Percentiles rank a stretch among this genome's conserved stretches.
These are phyloP conservation scores for Autographa gamma DNA, from an alignment of 2,888 invertebrate genomes.

Conservation along the genomic window DNA sequence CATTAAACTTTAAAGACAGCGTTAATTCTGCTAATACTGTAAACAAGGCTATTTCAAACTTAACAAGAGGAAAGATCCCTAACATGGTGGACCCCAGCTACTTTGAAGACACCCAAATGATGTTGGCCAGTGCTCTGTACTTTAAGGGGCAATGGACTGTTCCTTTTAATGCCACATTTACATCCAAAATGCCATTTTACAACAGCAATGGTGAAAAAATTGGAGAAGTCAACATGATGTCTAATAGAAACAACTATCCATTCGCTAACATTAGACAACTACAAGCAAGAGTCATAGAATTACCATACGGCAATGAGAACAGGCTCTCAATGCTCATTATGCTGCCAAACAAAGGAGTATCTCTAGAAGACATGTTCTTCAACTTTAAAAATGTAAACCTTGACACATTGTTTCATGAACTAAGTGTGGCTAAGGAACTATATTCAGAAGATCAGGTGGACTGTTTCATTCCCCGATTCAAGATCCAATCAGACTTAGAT, in stretches of 20 bases:
- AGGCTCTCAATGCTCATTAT: conserved; percentile 90
- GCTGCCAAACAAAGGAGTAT: conserved; percentile 89
- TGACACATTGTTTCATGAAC: conserved; percentile 83
- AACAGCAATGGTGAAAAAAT: conserved; percentile 85
- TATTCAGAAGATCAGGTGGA: conserved; percentile 90
- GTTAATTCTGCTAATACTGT: conserved; percentile 64
- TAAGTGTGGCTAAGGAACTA: conserved; percentile 83
- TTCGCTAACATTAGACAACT: conserved; percentile 88
- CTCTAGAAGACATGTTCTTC: conserved; percentile 85
- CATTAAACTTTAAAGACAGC: conserved; percentile 70
- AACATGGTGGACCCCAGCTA: conserved; percentile 75
- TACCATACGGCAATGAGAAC: conserved; percentile 90
- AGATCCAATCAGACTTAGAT: conserved; percentile 88
- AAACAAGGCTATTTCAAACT: conserved; percentile 70
- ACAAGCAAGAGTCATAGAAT: conserved; percentile 90
- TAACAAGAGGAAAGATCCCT: conserved; percentile 76
- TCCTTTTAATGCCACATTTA: conserved; percentile 90
- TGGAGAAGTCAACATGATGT: conserved; percentile 93
- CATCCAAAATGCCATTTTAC: conserved; percentile 87
- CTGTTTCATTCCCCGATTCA: conserved; percentile 91
- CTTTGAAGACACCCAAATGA: conserved; percentile 86
- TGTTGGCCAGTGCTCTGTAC: conserved; percentile 91
- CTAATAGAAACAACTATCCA: conserved; percentile 88
- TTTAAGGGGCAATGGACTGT: conserved; percentile 92
- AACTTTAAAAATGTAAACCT: conserved; percentile 84